Percentiles rank a stretch among this genome's conserved stretches.
These are phyloP conservation scores for Nephila pilipes DNA, from an alignment of 1,140 invertebrate genomes.

Conservation along the genomic window DNA sequence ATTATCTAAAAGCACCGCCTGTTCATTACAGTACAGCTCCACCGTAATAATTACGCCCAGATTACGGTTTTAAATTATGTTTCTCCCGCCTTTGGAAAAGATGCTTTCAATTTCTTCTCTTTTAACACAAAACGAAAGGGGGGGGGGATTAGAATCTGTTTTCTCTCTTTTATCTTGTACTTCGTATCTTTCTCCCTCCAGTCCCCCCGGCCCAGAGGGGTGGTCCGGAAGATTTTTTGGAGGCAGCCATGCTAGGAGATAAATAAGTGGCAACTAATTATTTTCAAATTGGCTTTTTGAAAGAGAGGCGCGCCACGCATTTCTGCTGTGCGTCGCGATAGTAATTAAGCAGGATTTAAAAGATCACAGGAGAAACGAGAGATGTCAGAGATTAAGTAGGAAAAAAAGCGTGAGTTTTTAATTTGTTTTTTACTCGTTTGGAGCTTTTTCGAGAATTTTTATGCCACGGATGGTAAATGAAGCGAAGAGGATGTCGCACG, in stretches of 20 bases:
- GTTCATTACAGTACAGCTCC: neutral
- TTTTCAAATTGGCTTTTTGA: neutral
- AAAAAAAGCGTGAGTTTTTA: neutral
- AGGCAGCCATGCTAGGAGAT: neutral
- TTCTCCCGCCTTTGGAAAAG: neutral
- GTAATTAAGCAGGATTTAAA: neutral
- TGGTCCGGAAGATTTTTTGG: neutral
- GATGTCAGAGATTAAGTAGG: neutral
- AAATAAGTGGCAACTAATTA: constrained; percentile 6
- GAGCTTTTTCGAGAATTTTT: no score
- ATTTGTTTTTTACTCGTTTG: neutral
- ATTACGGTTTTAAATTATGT: constrained; percentile 20
- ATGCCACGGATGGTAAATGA: no score
- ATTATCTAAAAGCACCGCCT: constrained; percentile 15
- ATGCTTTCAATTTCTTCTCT: neutral
- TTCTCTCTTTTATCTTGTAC: neutral
- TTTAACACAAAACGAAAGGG: neutral
- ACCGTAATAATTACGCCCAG: neutral
- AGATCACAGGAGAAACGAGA: neutral
- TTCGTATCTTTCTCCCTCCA: neutral
- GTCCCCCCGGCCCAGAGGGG: no score
- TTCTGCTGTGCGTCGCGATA: no score
- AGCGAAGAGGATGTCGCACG: no score
- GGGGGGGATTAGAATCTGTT: constrained; percentile 9
- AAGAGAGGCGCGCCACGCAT: neutral